Conservation (phyloP, 2,888 invertebrate species). For the Odontothrips loti region DNA sequence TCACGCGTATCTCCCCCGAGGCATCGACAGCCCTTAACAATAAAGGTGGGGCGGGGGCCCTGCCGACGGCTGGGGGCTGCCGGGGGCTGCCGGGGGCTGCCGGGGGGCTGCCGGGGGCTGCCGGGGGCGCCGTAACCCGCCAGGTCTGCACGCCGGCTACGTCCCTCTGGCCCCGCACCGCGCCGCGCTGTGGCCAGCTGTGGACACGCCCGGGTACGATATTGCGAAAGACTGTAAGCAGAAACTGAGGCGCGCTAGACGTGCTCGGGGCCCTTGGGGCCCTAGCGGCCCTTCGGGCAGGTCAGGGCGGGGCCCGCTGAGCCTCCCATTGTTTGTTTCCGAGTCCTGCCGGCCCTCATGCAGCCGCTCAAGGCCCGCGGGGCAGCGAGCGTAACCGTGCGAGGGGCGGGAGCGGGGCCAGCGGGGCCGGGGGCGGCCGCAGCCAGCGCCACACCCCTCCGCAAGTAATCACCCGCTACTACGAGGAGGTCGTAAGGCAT, state of each 20-base stretch:
- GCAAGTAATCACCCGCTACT: not conserved
- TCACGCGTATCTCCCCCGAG: not conserved
- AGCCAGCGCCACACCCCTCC: not conserved
- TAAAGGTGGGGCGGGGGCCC: not conserved
- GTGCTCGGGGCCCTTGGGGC: not conserved
- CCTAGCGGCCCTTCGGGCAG: not conserved
- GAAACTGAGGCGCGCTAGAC: not conserved
- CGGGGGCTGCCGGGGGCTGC: not conserved
- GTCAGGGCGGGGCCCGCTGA: not conserved
- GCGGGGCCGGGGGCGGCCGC: too few relatives aligned
- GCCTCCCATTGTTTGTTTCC: slow-evolving; percentile 6
- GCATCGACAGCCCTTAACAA: not conserved
- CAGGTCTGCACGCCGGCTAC: too few relatives aligned
- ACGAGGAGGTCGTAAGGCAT: too few relatives aligned
- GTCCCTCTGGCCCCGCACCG: not conserved
- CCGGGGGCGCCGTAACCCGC: not conserved
- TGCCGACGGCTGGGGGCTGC: too few relatives aligned
- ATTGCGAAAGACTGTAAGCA: not conserved
- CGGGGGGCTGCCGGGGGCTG: not conserved
- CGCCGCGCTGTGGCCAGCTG: not conserved
- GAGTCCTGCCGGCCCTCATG: not conserved
- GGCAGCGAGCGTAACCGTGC: not conserved
- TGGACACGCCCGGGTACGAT: not conserved
- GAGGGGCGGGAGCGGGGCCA: too few relatives aligned
- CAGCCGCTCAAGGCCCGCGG: not conserved